phyloP scores from a whole-genome alignment of 1,140 invertebrate genomes.

The Sinella curviseta region DNA sequence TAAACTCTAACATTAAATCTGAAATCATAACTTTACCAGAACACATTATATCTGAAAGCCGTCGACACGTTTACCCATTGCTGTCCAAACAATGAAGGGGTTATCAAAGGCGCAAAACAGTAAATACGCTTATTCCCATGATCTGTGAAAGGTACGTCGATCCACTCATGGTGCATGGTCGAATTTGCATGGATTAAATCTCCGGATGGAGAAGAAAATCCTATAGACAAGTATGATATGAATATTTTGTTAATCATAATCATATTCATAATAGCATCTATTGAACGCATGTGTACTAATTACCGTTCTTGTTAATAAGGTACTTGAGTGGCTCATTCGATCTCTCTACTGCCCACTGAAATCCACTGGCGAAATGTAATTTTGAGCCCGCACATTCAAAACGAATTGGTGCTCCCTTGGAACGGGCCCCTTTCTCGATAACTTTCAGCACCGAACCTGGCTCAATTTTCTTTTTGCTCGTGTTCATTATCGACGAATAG shows the following conservation, averaged over 20 bases:
- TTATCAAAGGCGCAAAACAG: neutral
- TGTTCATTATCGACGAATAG: neutral
- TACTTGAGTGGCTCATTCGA: neutral
- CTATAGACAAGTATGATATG: too few species aligned
- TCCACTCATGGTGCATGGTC: neutral
- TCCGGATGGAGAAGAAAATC: neutral
- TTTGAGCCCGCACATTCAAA: neutral
- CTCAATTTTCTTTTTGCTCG: neutral
- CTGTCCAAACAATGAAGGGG: neutral
- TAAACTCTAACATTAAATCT: too few species aligned
- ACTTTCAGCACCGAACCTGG: neutral
- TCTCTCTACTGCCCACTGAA: neutral
- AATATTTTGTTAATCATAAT: too few species aligned
- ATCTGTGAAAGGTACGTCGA: neutral
- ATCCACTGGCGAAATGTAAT: neutral
- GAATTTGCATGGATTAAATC: neutral
- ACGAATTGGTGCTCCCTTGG: neutral
- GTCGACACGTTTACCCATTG: constrained; percentile 7
- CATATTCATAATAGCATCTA: too few species aligned
- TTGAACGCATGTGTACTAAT: neutral
- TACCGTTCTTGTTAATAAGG: neutral
- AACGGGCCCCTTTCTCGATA: neutral
- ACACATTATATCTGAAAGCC: neutral
- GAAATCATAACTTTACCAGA: too few species aligned
- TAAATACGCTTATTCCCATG: neutral